phyloP scores from a whole-genome alignment of 2,113 vertebrate species.

The Glaucomys volans region DNA sequence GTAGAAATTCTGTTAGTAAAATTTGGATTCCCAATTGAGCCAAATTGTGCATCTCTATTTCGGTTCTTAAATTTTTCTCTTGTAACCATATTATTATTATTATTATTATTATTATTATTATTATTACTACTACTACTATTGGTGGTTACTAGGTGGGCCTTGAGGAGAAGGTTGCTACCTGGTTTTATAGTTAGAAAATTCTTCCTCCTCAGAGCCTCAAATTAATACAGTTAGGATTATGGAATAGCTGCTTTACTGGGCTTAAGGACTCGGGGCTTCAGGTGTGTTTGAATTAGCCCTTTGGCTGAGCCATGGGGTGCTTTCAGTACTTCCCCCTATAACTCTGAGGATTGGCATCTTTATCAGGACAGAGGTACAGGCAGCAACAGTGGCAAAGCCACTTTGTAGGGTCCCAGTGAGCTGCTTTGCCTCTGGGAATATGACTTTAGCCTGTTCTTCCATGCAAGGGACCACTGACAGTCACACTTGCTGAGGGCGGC shows the following conservation, averaged over 20 bases:
- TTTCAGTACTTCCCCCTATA: background rate
- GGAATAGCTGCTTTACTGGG: background rate
- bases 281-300: background rate
- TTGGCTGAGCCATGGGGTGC: background rate
- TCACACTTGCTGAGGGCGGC: background rate
- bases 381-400: background rate
- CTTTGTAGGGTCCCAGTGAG: background rate
- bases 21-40: background rate
- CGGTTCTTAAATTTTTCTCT: background rate
- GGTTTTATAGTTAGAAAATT: slow-evolving; percentile 27
- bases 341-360: background rate
- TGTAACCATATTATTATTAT: background rate
- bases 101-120: too few relatives aligned
- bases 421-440: background rate
- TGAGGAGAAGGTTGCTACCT: background rate
- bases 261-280: background rate
- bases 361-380: background rate
- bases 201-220: background rate
- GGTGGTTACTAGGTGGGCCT: background rate
- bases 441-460: background rate
- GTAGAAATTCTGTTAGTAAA: background rate
- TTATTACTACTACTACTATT: background rate
- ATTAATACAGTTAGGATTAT: background rate
- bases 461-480: too few relatives aligned
- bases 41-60: background rate